These are phyloP conservation scores for Sebastes itinus DNA, from an alignment of 2,797 vertebrate species.

Conservation along the genomic window DNA sequence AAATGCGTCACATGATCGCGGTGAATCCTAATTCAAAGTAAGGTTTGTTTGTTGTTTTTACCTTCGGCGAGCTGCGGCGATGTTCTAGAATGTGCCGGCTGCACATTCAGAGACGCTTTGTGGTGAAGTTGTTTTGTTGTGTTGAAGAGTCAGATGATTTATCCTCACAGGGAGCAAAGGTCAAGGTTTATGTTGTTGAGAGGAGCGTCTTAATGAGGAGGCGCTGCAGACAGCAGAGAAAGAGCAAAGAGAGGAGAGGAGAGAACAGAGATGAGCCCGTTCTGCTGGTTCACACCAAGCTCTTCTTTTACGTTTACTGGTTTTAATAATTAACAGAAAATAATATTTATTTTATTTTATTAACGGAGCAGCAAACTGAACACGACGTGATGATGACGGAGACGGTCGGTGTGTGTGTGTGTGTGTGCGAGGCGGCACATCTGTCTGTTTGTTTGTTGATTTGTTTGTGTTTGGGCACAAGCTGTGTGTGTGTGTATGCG, in stretches of 20 bases:
- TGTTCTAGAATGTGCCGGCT: conserved; percentile 17
- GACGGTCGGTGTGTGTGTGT: not conserved
- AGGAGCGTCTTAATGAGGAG: conserved; percentile 77
- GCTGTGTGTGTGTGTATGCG: conserved; percentile 39
- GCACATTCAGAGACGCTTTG: conserved; percentile 32
- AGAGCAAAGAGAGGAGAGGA: not conserved
- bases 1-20: conserved; percentile 91
- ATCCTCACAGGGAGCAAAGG: conserved; percentile 84
- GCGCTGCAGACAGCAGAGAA: conserved; percentile 65
- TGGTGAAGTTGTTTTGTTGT: conserved; percentile 47
- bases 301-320: not conserved
- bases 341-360: not conserved
- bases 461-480: conserved; percentile 70
- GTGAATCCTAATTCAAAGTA: conserved; percentile 83
- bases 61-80: not conserved
- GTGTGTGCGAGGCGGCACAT: conserved; percentile 48
- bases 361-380: conserved; percentile 1
- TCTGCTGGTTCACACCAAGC: not conserved
- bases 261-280: not conserved
- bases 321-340: not conserved
- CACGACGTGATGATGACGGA: conserved; percentile 6
- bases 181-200: conserved; percentile 87
- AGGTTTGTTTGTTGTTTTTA: conserved; percentile 25
- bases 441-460: conserved; percentile 74
- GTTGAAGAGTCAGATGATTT: conserved; percentile 63